phyloP scores from a whole-genome alignment of 2,888 invertebrate genomes.

The Spilarctia lutea region DNA sequence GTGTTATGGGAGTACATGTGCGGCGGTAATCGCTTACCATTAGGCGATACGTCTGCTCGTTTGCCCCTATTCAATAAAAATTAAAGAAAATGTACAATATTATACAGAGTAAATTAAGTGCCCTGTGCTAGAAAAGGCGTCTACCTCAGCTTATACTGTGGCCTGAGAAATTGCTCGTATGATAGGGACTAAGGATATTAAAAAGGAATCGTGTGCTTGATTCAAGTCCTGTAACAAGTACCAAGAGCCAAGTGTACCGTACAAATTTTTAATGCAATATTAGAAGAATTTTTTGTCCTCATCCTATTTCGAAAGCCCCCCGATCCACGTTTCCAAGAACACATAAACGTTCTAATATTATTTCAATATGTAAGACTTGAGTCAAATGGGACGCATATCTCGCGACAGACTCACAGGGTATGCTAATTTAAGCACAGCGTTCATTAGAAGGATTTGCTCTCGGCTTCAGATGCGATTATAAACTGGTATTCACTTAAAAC shows the following conservation, averaged over 20 bases:
- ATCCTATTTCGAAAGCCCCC: not conserved
- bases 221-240: not conserved
- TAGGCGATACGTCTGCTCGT: too few relatives aligned
- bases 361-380: constrained; percentile 39
- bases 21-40: too few relatives aligned
- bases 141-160: too few relatives aligned
- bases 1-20: too few relatives aligned
- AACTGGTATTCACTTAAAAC: constrained; percentile 18
- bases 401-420: constrained; percentile 51
- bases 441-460: constrained; percentile 41
- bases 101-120: too few relatives aligned
- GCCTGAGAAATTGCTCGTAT: too few relatives aligned
- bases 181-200: too few relatives aligned
- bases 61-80: too few relatives aligned
- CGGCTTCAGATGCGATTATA: constrained; percentile 37
- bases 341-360: constrained; percentile 29
- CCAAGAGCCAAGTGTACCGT: not conserved
- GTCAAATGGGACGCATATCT: constrained; percentile 33
- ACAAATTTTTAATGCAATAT: not conserved
- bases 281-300: not conserved
- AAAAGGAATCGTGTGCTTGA: not conserved
- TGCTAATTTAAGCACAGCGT: constrained; percentile 51
- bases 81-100: too few relatives aligned
- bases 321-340: constrained; percentile 29
- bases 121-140: too few relatives aligned